Evolutionary conservation across 2,797 vertebrate genomes (phyloP).

Genomic region (Scolopax rusticola): DNA sequence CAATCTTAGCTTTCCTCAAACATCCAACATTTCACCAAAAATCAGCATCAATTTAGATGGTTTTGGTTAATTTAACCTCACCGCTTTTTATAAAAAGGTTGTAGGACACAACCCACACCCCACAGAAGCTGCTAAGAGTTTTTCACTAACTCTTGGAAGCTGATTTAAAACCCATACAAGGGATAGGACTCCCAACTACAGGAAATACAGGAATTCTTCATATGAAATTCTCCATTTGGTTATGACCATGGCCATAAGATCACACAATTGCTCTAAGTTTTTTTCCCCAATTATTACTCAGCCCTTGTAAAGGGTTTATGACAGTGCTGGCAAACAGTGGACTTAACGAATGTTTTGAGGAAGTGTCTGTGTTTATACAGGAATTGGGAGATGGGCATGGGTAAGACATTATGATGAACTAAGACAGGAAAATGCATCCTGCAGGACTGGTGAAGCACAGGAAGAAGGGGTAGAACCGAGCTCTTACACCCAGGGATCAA

Average conservation of each 20-base stretch:
- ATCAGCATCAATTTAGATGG: not conserved
- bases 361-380: conserved; percentile 20
- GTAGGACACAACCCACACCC: not conserved
- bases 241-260: not conserved
- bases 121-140: not conserved
- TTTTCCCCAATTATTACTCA: not conserved
- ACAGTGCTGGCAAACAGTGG: not conserved
- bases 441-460: not conserved
- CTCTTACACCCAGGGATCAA: not conserved
- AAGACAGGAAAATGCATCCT: not conserved
- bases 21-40: not conserved
- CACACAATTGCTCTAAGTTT: not conserved
- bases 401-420: not conserved
- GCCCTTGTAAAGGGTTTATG: not conserved
- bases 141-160: not conserved
- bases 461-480: not conserved
- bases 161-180: not conserved
- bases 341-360: conserved; percentile 6
- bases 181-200: not conserved
- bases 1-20: not conserved
- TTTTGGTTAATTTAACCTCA: not conserved
- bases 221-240: not conserved
- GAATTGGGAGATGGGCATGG: not conserved
- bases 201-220: not conserved
- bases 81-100: not conserved